Conservation (phyloP, 2,113 vertebrate species). For the Merops nubicus region DNA sequence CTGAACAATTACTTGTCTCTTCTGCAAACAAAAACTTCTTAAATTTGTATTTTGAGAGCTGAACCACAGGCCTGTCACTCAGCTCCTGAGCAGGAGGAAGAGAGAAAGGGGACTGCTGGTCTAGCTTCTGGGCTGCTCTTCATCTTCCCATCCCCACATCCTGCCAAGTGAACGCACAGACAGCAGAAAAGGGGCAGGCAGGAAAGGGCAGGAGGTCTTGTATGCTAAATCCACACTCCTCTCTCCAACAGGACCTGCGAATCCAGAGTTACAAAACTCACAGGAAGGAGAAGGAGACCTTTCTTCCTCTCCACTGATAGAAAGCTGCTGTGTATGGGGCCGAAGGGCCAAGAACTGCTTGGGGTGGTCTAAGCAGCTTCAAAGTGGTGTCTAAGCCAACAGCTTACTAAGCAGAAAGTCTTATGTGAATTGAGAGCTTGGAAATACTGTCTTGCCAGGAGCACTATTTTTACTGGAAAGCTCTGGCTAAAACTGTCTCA, state of each 20-base stretch:
- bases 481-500: background rate
- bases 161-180: rapidly evolving
- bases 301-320: background rate
- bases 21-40: background rate
- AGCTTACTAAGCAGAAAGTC: conserved; percentile 1
- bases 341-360: background rate
- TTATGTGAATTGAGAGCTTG: background rate
- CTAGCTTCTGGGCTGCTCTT: background rate
- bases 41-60: background rate
- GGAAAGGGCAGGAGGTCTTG: background rate
- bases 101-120: background rate
- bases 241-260: background rate
- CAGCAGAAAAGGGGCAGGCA: background rate
- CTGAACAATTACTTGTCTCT: background rate
- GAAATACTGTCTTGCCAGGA: background rate
- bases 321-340: background rate
- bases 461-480: background rate
- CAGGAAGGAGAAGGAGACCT: background rate
- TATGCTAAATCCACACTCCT: rapidly evolving
- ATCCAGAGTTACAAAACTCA: background rate
- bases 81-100: background rate
- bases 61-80: background rate
- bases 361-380: background rate
- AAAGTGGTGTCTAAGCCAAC: background rate
- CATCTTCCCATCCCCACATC: rapidly evolving